Evolutionary conservation across 2,113 vertebrate genomes (phyloP), one percentile per base, ranked within the genome.

Genomic region (Cheilinus undulatus): DNA sequence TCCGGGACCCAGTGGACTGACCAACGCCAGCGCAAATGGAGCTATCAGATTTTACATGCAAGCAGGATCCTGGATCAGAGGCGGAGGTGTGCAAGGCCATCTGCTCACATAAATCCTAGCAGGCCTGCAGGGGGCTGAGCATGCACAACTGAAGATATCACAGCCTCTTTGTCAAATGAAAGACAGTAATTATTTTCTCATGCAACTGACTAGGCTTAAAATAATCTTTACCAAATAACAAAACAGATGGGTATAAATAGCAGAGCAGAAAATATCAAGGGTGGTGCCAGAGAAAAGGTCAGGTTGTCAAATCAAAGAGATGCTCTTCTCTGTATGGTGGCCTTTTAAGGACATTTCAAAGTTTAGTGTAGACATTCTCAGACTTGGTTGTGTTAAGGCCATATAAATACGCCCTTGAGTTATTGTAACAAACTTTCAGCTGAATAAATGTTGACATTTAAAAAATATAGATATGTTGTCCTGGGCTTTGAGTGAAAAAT

Each of bases 101-200:
- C 60, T 78, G 75, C 54, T 71, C 75, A 30, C 49, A 65, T 24
- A 59, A 70, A 45, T 28, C 54, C 69, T 23, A 1, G 8, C n/a
- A 14, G 10, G 52, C 60, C 67, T 11, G 1, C 51, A 23, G 32
- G n/a, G 5, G 58, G 28, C 42, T 17, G 42, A 3, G 11, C 48
- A 42, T 42, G 26, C 22, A 26, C 24, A 43, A 49, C 20, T 58
- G 19, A 20, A 54, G 30, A 24, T 26, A 69, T 52, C 22, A 68
- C 43, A 34, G 32, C 7, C n/a, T 66, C 40, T 54, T 17, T 51
- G 63, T 45, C 24, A 51, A 10, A 68, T 7, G 34, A 24, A 42
- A 42, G 26, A 34, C 2, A 34, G n/a, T n/a, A n/a, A n/a, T n/a
- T n/a, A n/a, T n/a, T 34, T 7, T 11, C 11, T 7, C 8, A 34